A percentile compares a stretch with the other conserved stretches of the same genome.
These are phyloP conservation scores for Malurus elegans DNA, from an alignment of 2,113 vertebrate genomes.

Conservation along the genomic window DNA sequence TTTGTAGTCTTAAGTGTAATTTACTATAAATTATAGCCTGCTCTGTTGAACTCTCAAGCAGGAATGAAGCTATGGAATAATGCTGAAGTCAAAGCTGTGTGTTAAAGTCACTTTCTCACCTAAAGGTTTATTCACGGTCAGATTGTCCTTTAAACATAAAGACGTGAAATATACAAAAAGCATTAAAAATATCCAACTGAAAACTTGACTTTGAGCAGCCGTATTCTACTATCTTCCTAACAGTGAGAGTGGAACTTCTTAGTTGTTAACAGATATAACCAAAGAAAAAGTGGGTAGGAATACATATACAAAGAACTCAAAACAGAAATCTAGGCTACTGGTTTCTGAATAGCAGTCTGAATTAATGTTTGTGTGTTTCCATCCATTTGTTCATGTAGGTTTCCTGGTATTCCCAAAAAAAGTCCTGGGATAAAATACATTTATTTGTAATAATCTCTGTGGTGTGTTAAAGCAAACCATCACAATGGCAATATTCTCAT, in stretches of 20 bases:
- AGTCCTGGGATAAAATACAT: neutral
- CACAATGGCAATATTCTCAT: neutral
- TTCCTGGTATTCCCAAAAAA: neutral
- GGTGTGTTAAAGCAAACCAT: neutral
- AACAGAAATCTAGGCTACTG: neutral
- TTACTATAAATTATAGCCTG: neutral
- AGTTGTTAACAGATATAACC: neutral
- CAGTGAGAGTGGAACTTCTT: neutral
- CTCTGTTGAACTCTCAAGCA: neutral
- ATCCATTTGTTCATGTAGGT: neutral
- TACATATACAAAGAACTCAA: neutral
- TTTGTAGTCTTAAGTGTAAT: neutral
- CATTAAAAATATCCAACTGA: neutral
- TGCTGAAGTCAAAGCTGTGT: neutral
- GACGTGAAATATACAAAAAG: neutral
- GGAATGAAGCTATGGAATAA: neutral
- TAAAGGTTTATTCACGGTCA: neutral
- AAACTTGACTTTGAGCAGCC: neutral
- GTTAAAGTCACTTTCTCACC: neutral
- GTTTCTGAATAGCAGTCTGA: neutral
- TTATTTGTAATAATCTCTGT: neutral
- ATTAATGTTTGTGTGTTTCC: neutral
- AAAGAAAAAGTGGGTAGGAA: neutral
- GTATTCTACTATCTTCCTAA: neutral
- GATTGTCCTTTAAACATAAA: neutral